phyloP scores from a whole-genome alignment of 1,140 invertebrate species.

The Drosophila funebris region DNA sequence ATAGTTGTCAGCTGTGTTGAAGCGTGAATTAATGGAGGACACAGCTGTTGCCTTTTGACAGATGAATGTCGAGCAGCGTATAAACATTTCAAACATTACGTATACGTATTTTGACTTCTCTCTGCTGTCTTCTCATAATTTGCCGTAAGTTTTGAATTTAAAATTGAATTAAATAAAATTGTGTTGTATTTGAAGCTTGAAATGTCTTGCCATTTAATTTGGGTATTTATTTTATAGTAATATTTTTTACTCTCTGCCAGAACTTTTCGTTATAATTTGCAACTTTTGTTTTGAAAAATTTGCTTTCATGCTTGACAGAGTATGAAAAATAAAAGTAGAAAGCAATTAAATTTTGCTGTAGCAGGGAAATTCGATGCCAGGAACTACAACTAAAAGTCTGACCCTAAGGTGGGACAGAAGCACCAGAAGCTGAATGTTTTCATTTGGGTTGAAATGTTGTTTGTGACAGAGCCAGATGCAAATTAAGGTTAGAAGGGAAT shows the following conservation, averaged over 20 bases:
- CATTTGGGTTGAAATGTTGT: background rate
- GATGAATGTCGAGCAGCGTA: conserved; percentile 74
- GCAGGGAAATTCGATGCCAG: conserved; percentile 4
- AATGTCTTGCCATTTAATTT: conserved; percentile 10
- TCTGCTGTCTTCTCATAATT: background rate
- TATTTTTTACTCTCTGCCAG: conserved; percentile 18
- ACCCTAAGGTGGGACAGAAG: background rate
- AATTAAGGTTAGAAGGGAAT: background rate
- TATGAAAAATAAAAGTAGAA: conserved; percentile 11
- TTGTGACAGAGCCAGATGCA: too few species aligned
- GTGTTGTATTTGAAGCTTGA: conserved; percentile 13
- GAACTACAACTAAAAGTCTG: conserved; percentile 9
- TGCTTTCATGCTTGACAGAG: conserved; percentile 11
- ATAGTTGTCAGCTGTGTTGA: conserved; percentile 4
- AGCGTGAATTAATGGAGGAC: conserved; percentile 38
- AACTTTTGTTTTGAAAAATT: conserved; percentile 12
- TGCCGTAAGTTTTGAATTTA: conserved; percentile 24
- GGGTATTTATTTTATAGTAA: conserved; percentile 14
- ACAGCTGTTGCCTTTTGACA: conserved; percentile 74
- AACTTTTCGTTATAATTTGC: conserved; percentile 14
- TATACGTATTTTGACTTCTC: conserved; percentile 3
- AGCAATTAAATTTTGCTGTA: background rate
- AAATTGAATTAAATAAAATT: conserved; percentile 34
- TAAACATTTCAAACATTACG: conserved; percentile 63
- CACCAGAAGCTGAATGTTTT: background rate